phyloP scores from a whole-genome alignment of 2,888 invertebrate species.

The Cryptocheilus praepositus region DNA sequence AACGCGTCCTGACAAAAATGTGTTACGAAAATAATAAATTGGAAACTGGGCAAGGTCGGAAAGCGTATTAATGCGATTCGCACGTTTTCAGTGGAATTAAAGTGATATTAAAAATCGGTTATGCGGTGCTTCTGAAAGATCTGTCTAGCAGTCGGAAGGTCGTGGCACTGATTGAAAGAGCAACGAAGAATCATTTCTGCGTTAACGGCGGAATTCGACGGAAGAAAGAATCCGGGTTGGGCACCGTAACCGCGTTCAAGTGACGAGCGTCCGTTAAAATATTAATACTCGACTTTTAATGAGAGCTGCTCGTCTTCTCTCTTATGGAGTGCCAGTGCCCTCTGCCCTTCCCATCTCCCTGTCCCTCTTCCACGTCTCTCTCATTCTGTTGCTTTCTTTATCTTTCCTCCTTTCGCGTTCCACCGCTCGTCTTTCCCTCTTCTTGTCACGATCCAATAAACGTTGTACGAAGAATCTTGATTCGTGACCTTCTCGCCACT shows the following conservation, averaged over 20 bases:
- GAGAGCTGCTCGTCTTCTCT: conserved; percentile 60
- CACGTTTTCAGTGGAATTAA: no score
- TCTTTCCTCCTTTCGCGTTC: conserved; percentile 18
- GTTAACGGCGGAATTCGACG: background rate
- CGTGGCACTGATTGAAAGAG: no score
- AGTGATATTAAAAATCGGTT: no score
- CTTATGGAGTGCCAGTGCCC: conserved; percentile 49
- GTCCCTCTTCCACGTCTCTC: conserved; percentile 14
- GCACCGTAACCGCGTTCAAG: conserved; percentile 50
- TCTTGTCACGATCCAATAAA: conserved; percentile 56
- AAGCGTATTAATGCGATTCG: no score
- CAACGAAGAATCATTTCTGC: no score
- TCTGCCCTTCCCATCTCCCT: conserved; percentile 31
- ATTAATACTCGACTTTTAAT: conserved; percentile 67
- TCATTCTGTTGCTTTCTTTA: conserved; percentile 14
- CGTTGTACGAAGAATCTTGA: conserved; percentile 49
- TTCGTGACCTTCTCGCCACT: conserved; percentile 35
- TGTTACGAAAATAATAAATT: no score
- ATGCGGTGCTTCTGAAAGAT: no score
- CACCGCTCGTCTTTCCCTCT: conserved; percentile 16
- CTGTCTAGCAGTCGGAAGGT: no score
- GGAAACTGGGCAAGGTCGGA: no score
- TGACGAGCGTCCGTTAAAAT: conserved; percentile 61
- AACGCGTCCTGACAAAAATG: no score
- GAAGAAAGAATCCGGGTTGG: conserved; percentile 41